Base-by-base conservation (phyloP, 2,113 vertebrate genomes). In the Oryzias javanicus region DNA sequence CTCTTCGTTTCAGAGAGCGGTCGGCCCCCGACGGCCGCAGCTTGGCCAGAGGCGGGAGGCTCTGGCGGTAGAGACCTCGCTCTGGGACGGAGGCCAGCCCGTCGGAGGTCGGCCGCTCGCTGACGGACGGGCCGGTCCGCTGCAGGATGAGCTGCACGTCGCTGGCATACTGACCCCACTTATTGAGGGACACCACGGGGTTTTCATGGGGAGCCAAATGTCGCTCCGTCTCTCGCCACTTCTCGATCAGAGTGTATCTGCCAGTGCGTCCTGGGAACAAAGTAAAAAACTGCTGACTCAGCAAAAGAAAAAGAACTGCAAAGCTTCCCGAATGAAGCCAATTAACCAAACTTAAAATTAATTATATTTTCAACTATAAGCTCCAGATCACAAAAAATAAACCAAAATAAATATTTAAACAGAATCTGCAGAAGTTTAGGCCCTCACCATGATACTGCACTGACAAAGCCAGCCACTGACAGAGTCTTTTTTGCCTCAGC, bases 121-220 rank as follows among this genome's bases (percentile, higher is more conserved):
- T 95, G 10, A 94, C 88, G 0, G 96, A 98, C 0, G 96, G 96
- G 46, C 95, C 95, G 0, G 96, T 98, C 12, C 95, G 91, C 0
- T 94, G 91, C 49, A 98, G 91, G 66, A 98, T 94, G 14, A 98
- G 90, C 90, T 98, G 96, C 19, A 98, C 95, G 2, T 98, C 96
- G 40, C 94, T 94, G 18, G 95, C 95, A 44, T 98, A 98, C 74
- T 97, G 96, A 0, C 97, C 96, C 97, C 97, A 98, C 72, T 97
- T 98, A 88, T 97, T 98, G 50, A 98, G 90, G 16, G 96, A 97
- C 42, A 95, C 92, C 64, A 98, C 92, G 0, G 96, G 96, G 66
- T 95, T 97, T 60, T 98, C 96, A 5, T 95, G 91, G 0, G 96
- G 96, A 0, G 96, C 93, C 79, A 98, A 78, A 72, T 97, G 95